Evolutionary conservation across 2,113 vertebrate genomes (phyloP), one percentile per base, ranked within the genome.

Genomic region (Cephalopholis sonnerati): DNA sequence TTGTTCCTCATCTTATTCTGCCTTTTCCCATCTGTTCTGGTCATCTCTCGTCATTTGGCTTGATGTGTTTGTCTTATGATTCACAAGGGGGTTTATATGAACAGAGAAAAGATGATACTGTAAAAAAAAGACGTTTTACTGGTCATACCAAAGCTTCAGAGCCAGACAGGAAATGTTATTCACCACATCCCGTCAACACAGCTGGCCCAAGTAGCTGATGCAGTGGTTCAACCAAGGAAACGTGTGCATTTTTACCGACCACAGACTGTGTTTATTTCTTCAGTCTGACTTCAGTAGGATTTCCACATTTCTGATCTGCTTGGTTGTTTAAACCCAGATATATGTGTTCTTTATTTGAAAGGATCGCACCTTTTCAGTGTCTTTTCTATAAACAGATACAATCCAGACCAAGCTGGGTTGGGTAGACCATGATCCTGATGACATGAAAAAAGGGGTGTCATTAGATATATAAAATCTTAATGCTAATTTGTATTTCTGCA

Each of bases 121-220:
- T 39, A 7, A 48, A 72, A 51, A 39, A 64, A 46, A 75, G 48
- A 55, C 1, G 24, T 63, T 39, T 62, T 13, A 44, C 13, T 54
- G 66, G 65, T 55, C 6, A 79, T 20, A 58, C 7, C 5, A 57
- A 22, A 22, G 55, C 48, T 7, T 65, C 29, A 59, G 7, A 63
- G 18, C n/a, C 39, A 61, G 72, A 74, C 79, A 87, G 87, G 77
- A 91, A 89, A 78, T 83, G 72, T 77, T 81, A 84, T 29, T 89
- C 77, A 89, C 59, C 73, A 87, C 74, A 87, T 90, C 78, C 85
- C 22, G 64, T 84, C 63, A 71, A 44, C 61, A 62, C 64, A 85
- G 71, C 64, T 82, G 68, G 22, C 12, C 53, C 8, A 57, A 61
- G 61, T 74, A 79, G 70, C 54, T 61, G 65, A 88, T 69, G 46